Percentiles rank a stretch among this genome's conserved stretches.
phyloP scores from a whole-genome alignment of 2,888 invertebrate genomes.

The Pristionchus mayeri region DNA sequence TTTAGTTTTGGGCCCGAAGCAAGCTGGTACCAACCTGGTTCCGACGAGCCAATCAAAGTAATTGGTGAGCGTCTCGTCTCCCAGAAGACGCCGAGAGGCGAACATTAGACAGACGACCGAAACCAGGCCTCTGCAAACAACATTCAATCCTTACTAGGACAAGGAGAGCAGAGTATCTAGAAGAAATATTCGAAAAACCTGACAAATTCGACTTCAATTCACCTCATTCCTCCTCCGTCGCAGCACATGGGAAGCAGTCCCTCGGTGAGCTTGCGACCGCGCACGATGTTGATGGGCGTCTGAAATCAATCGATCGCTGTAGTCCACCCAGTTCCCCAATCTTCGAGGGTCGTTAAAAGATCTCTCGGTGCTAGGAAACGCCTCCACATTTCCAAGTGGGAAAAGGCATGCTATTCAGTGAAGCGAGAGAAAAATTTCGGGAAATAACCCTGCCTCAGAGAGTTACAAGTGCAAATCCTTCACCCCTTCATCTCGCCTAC shows the following conservation, averaged over 20 bases:
- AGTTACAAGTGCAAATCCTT: too few relatives aligned
- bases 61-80: conserved; percentile 66
- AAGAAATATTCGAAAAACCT: background rate
- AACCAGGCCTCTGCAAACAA: conserved; percentile 64
- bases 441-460: too few relatives aligned
- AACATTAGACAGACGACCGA: conserved; percentile 70
- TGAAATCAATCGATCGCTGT: too few relatives aligned
- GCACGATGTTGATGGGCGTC: conserved; percentile 59
- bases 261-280: conserved; percentile 52
- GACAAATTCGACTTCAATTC: background rate
- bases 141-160: background rate
- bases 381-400: background rate
- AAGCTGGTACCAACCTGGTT: conserved; percentile 54
- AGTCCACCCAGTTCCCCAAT: too few relatives aligned
- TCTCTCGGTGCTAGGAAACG: conserved; percentile 1
- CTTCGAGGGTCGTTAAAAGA: too few relatives aligned
- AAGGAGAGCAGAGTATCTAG: too few relatives aligned
- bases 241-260: conserved; percentile 68
- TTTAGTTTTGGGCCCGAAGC: too few relatives aligned
- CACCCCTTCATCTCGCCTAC: too few relatives aligned
- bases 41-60: conserved; percentile 72
- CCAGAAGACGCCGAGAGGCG: conserved; percentile 68
- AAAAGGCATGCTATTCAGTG: background rate
- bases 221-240: conserved; percentile 68
- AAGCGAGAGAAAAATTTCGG: background rate